Base-by-base conservation (phyloP, 2,113 vertebrate species). In the Stercorarius parasiticus region DNA sequence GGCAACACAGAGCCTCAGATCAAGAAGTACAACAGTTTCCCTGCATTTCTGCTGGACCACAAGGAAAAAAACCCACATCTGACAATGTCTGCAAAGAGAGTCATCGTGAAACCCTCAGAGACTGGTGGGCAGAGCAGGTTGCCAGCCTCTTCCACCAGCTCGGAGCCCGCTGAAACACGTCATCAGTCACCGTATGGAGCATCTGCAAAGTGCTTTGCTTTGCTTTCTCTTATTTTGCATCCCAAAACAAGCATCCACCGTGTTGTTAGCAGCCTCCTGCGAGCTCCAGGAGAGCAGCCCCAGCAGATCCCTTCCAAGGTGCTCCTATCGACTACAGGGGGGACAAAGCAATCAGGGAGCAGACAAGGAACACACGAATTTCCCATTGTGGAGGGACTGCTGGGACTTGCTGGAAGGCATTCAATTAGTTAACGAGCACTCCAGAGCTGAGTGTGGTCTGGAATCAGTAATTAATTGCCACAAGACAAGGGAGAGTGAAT, bases 371-470 rank as follows among this genome's bases (percentile, higher is more conserved):
- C 0, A 2, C 1, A 2, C 2, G 5, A 87, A 62, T 90, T 95
- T 42, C 62, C 71, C 19, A 0, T 49, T 5, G 0, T 18, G 29
- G 49, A 88, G 50, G 45, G 92, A 82, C 81, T 86, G 83, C 91
- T 84, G 80, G 80, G 93, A 95, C 80, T 86, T 82, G 77, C 89
- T 96, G 94, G 95, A 94, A 93, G 90, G 85, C 21, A 4, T 96
- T 87, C 95, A 97, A 71, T 88, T 95, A 93, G 92, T 91, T 95
- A 91, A 94, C 22, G 2, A 96, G 88, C 56, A 77, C 85, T 96
- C 85, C 72, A 92, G 72, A 84, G 88, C 76, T 18, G 52, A 86
- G 73, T 26, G 83, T 95, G 77, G 55, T 88, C 82, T 90, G 88
- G 82, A 96, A 93, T 92, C 58, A 19, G 69, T 89, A 95, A 96